Evolutionary conservation across 2,113 vertebrate species (phyloP).

Genomic region (Lampris megalopsis): DNA sequence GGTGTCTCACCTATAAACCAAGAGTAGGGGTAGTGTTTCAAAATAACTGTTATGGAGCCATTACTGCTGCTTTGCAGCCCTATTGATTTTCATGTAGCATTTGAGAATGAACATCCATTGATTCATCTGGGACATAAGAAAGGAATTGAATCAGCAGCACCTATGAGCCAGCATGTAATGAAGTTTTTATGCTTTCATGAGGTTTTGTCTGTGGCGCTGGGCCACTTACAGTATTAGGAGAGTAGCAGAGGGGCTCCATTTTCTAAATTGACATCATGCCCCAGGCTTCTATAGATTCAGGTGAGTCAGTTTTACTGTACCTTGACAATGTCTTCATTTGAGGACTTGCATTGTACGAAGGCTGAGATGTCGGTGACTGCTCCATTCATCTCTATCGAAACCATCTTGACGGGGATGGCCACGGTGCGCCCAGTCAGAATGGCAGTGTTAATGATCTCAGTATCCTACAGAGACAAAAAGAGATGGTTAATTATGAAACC

Average conservation of each 20-base stretch:
- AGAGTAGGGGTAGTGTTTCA: slow-evolving; percentile 1
- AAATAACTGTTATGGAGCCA: slow-evolving; percentile 28
- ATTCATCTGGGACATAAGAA: slow-evolving; percentile 46
- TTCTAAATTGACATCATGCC: slow-evolving; percentile 36
- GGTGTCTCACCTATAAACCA: neutral
- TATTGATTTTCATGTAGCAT: slow-evolving; percentile 41
- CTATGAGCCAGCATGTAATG: slow-evolving; percentile 32
- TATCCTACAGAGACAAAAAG: slow-evolving; percentile 84
- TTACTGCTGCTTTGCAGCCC: slow-evolving; percentile 25
- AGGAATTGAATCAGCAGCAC: slow-evolving; percentile 53
- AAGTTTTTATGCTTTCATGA: slow-evolving; percentile 53
- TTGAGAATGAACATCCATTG: slow-evolving; percentile 44
- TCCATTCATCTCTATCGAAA: slow-evolving; percentile 94
- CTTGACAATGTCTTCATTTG: slow-evolving; percentile 98
- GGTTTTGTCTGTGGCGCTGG: slow-evolving; percentile 19
- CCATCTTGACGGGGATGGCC: slow-evolving; percentile 96
- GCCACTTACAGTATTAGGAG: slow-evolving; percentile 18
- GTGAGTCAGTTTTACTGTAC: slow-evolving; percentile 73
- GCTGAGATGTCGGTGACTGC: slow-evolving; percentile 88
- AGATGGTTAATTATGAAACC: slow-evolving; percentile 25
- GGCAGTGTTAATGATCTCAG: slow-evolving; percentile 98
- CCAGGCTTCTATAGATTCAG: slow-evolving; percentile 8
- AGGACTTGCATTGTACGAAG: slow-evolving; percentile 92
- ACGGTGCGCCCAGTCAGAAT: slow-evolving; percentile 95
- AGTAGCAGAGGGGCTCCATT: slow-evolving; percentile 46